A percentile compares a stretch with the other conserved stretches of the same genome.
Evolutionary conservation across 2,888 invertebrate species (phyloP).

Genomic region (Acrobasis repandana): DNA sequence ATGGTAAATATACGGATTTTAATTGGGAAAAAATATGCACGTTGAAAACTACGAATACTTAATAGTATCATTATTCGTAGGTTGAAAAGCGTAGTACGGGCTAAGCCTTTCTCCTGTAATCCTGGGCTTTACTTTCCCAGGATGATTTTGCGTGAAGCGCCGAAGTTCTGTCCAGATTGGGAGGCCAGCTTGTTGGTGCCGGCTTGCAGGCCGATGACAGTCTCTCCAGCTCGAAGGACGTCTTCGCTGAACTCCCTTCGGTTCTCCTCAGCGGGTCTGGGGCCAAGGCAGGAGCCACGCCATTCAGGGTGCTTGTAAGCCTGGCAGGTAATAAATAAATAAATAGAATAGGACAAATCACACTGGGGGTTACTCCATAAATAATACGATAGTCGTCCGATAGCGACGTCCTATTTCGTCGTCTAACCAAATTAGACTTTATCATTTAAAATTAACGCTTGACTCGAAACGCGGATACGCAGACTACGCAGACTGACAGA

Average conservation of each 20-base stretch:
- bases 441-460: too few species aligned
- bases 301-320: slow-evolving; percentile 92
- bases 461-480: too few species aligned
- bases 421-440: too few species aligned
- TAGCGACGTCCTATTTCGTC: too few species aligned
- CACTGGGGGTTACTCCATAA: too few species aligned
- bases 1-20: too few species aligned
- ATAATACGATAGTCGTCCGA: too few species aligned
- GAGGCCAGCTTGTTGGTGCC: slow-evolving; percentile 93
- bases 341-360: not conserved
- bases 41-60: too few species aligned
- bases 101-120: not conserved
- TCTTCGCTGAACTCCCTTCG: slow-evolving; percentile 91
- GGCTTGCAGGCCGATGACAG: slow-evolving; percentile 93
- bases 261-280: slow-evolving; percentile 93
- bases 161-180: slow-evolving; percentile 93
- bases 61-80: too few species aligned
- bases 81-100: too few species aligned
- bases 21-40: too few species aligned
- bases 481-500: too few species aligned
- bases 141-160: slow-evolving; percentile 91
- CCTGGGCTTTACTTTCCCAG: slow-evolving; percentile 85
- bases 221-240: slow-evolving; percentile 91
- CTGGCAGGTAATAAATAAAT: slow-evolving; percentile 57
- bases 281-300: slow-evolving; percentile 92